Evolutionary conservation across 2,113 vertebrate species (phyloP).

Genomic region (Scopus umbretta): DNA sequence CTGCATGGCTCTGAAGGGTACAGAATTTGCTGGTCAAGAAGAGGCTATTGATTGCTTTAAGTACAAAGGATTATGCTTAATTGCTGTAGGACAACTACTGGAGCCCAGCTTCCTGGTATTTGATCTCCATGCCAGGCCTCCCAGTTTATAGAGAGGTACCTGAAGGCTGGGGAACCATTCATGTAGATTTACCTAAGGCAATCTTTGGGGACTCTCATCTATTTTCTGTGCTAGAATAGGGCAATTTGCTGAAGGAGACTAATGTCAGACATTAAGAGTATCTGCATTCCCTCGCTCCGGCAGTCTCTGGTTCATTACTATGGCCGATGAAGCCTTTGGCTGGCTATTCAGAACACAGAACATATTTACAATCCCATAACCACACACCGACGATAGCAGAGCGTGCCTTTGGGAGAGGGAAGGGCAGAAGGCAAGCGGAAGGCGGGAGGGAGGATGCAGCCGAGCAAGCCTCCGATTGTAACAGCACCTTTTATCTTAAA

Average conservation of each 20-base stretch:
- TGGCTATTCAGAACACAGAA: background rate
- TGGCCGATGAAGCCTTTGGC: background rate
- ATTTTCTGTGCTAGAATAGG: background rate
- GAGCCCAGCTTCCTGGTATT: background rate
- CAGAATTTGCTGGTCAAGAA: background rate
- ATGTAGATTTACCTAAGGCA: background rate
- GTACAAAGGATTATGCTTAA: background rate
- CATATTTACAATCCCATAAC: background rate
- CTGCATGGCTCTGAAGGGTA: background rate
- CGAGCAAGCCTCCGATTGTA: background rate
- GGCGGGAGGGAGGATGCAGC: background rate
- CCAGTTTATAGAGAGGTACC: background rate
- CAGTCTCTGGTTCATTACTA: background rate
- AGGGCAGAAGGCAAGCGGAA: background rate
- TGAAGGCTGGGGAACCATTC: background rate
- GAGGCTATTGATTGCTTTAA: background rate
- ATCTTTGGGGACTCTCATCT: background rate
- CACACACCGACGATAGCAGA: accelerated
- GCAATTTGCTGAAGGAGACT: background rate
- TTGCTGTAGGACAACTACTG: background rate
- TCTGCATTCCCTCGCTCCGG: background rate
- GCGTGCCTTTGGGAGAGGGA: background rate
- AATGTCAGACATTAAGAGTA: background rate
- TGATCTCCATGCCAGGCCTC: background rate
- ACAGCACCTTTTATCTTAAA: background rate